Base-by-base conservation (phyloP, 2,113 vertebrate genomes). In the Peromyscus leucopus region DNA sequence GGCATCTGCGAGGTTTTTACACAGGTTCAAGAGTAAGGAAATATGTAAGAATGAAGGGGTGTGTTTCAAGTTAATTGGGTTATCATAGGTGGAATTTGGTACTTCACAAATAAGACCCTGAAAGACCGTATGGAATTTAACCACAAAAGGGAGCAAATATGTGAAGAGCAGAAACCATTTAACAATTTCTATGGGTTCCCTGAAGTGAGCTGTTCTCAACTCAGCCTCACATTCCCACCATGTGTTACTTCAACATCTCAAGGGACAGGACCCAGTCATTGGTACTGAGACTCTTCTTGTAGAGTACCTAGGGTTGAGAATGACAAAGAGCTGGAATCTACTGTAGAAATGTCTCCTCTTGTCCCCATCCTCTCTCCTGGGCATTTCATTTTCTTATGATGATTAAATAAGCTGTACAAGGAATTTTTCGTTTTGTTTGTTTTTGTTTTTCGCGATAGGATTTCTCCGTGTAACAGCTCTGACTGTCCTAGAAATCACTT, bases 1-100 rank as follows among this genome's bases (percentile, higher is more conserved):
- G 1, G 39, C 83, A 91, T 89, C 80, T 72, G 65, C 42, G 67
- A 86, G 7, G 12, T 80, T 79, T 74, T 24, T 63, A 82, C 17
- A 74, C 7, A 94, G 36, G 19, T 31, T 93, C 72, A 93, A 97
- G 28, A 51, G 13, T 46, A 22, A 21, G 42, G 93, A 94, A 93
- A 75, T 76, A 89, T 39, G 55, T 65, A 91, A 80, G 10, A 90
- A 8, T 61, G n/a, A 51, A 31, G 31, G 39, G 17, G 28, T 51
- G 13, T 61, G 17, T 91, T 92, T 80, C n/a, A 65, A 33, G 59
- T 28, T 55, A 26, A 86, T 36, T 33, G 22, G 93, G 26, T 78
- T 57, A 57, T 28, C 67, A 51, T 31, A 89, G 51, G 76, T 26
- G 31, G 22, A 3, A 36, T 55, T 8, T 31, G 48, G 11, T 33